phyloP scores from a whole-genome alignment of 1,140 invertebrate genomes.

The Steinernema khuongi region DNA sequence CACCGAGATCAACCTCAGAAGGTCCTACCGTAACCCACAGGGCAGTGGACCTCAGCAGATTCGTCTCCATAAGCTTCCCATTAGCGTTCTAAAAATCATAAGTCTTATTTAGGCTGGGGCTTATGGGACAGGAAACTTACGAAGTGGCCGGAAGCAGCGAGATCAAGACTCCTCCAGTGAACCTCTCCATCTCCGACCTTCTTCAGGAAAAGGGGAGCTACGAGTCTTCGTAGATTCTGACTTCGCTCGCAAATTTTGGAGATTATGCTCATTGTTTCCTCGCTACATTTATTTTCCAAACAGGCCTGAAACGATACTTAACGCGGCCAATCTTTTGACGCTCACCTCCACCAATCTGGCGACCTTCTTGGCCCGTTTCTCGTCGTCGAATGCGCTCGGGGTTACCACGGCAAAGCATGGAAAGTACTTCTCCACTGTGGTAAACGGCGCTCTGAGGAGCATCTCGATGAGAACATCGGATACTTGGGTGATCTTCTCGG shows the following conservation, averaged over 20 bases:
- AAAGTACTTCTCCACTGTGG: background rate
- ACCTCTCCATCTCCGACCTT: background rate
- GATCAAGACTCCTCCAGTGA: background rate
- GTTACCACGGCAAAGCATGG: background rate
- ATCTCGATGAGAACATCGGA: background rate
- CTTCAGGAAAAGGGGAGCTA: background rate
- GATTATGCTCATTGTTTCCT: background rate
- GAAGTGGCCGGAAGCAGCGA: background rate
- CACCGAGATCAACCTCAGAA: no score
- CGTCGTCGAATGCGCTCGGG: background rate
- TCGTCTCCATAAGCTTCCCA: no score
- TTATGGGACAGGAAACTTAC: no score
- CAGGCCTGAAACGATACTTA: no score
- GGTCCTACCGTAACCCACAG: no score
- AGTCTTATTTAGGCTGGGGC: no score
- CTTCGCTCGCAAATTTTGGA: background rate
- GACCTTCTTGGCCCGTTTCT: background rate
- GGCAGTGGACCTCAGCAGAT: no score
- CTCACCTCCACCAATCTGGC: background rate
- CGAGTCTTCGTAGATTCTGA: background rate
- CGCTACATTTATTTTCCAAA: background rate
- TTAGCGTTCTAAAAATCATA: no score
- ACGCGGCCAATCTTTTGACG: no score
- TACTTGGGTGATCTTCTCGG: background rate
- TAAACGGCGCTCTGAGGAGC: background rate